Base-by-base conservation (phyloP, 2,797 vertebrate genomes). In the Argya squamiceps region DNA sequence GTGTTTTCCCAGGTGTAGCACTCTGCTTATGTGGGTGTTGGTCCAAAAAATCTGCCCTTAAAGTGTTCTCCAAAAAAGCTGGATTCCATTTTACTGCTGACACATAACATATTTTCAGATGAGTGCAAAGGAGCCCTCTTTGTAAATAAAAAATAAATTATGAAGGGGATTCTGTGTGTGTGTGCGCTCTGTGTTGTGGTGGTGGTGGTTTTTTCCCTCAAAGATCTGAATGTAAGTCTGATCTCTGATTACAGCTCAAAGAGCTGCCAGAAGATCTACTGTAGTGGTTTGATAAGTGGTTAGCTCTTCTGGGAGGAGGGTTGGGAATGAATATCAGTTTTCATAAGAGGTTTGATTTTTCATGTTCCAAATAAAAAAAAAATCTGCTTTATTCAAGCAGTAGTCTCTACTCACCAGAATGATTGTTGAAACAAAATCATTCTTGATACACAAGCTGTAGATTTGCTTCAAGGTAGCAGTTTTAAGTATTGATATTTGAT, bases 371-470 rank as follows among this genome's bases (percentile, higher is more conserved):
- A 30, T 41, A 43, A 34, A 13, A 12, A 32, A 49, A 43, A 78
- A 58, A 67, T 6, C n/a, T 88, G 50, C 29, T 95, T 22, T 96
- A 56, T 94, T 96, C 29, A 68, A 84, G 21, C 91, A 89, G 60
- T 74, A 92, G 73, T 89, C 36, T 71, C 12, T 76, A 30, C 83
- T 96, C 84, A 95, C 80, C 88, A 93, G 21, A 93, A 93, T 34
- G 36, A 27, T 44, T 89, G 81, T 63, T 95, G 77, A 76, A 98
- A 92, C 73, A 94, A 96, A 96, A 88, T 77, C 32, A 77, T 80
- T 96, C 68, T 76, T 96, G 58, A 91, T 93, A 81, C 17, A 91
- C 15, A 90, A 89, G 58, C 82, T 87, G 20, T 70, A 91, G 80
- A 55, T 75, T 89, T 64, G 17, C 67, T 87, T 49, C 26, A 29